phyloP scores from a whole-genome alignment of 2,888 invertebrate species.

The Plebejus melissa region DNA sequence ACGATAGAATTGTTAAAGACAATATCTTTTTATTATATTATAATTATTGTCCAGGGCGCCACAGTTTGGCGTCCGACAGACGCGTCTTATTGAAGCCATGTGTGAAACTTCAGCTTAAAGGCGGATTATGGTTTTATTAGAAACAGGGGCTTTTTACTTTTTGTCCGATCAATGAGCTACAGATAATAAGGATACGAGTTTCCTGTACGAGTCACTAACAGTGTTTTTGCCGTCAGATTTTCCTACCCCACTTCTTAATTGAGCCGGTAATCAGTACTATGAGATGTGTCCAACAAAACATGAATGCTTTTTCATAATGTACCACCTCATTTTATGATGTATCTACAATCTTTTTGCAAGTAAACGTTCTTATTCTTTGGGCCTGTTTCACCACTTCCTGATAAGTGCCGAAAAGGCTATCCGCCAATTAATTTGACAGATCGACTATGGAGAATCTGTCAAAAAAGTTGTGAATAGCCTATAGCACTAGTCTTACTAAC shows the following conservation, averaged over 20 bases:
- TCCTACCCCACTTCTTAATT: not conserved
- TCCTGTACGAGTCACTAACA: not conserved
- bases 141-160: not conserved
- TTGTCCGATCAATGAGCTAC: constrained; percentile 11
- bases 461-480: too few relatives aligned
- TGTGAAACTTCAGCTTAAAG: constrained; percentile 16
- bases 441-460: too few relatives aligned
- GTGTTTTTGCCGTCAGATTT: not conserved
- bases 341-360: too few relatives aligned
- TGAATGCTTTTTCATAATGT: too few relatives aligned
- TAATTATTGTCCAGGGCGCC: not conserved
- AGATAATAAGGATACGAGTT: not conserved
- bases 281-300: too few relatives aligned
- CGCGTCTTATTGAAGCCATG: not conserved
- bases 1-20: not conserved
- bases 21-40: not conserved
- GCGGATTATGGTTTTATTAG: constrained; percentile 16
- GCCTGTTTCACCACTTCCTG: too few relatives aligned
- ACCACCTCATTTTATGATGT: too few relatives aligned
- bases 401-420: too few relatives aligned
- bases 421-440: too few relatives aligned
- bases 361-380: too few relatives aligned
- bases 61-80: not conserved
- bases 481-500: not conserved
- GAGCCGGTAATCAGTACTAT: not conserved